These are phyloP conservation scores for Meriones psammophilus DNA, from an alignment of 2,797 vertebrate genomes.

Conservation along the genomic window DNA sequence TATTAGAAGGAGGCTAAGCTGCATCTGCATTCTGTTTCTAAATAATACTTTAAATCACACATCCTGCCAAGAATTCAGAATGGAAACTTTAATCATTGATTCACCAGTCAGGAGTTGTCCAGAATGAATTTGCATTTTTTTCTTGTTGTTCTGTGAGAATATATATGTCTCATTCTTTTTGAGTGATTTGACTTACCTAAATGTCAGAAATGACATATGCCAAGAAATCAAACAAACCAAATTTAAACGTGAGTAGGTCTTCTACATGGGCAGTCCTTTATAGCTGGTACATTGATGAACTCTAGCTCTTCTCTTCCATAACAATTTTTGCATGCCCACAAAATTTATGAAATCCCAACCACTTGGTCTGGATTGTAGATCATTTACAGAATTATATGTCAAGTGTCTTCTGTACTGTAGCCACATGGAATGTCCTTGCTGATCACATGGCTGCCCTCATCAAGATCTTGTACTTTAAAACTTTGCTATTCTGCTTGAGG, in stretches of 20 bases:
- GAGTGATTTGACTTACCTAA: background rate
- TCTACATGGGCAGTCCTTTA: constrained; percentile 9
- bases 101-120: constrained; percentile 14
- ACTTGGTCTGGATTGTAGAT: background rate
- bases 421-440: background rate
- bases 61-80: constrained; percentile 50
- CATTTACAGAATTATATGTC: constrained; percentile 15
- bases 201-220: constrained; percentile 47
- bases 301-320: constrained; percentile 15
- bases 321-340: background rate
- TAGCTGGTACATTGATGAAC: background rate
- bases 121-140: constrained; percentile 41
- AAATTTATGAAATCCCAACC: background rate
- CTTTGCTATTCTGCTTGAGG: background rate
- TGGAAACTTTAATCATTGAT: constrained; percentile 58
- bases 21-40: constrained; percentile 22
- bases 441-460: background rate
- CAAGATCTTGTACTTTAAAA: background rate
- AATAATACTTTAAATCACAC: constrained; percentile 54
- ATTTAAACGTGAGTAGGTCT: constrained; percentile 26
- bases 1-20: constrained; percentile 28
- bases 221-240: constrained; percentile 11
- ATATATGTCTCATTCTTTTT: constrained; percentile 51
- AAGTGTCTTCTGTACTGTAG: background rate
- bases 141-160: constrained; percentile 22